Conservation (phyloP, 2,113 vertebrate species). For the Poecilia latipinna region DNA sequence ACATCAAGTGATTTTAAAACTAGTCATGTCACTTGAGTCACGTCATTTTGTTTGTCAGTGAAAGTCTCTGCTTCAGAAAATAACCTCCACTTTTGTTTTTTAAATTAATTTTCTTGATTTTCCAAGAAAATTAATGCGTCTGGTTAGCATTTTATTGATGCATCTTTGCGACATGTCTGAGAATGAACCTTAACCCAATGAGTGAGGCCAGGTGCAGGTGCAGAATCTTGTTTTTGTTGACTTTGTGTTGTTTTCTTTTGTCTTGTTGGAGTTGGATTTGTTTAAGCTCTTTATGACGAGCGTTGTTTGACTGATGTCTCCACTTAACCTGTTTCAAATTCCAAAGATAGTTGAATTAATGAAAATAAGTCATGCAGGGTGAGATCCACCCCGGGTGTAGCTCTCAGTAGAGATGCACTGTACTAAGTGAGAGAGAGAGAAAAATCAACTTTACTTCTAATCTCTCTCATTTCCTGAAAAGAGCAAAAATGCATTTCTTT, state of each 20-base stretch:
- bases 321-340: conserved; percentile 28
- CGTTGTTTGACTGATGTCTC: conserved; percentile 17
- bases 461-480: neutral
- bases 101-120: neutral
- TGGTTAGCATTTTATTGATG: neutral
- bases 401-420: conserved; percentile 22
- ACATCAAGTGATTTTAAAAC: neutral
- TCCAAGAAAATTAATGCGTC: no score
- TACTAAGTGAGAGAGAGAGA: conserved; percentile 8
- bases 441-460: conserved; percentile 12
- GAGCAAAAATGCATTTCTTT: conserved; percentile 15
- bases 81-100: neutral
- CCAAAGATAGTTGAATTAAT: conserved; percentile 41
- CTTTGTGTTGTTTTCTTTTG: neutral
- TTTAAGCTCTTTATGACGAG: neutral
- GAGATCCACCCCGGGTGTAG: conserved; percentile 39
- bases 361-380: conserved; percentile 21
- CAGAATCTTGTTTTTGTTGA: neutral
- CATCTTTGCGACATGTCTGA: neutral
- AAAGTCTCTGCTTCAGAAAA: neutral
- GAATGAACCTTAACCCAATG: neutral
- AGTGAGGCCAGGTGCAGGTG: neutral
- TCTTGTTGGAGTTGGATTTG: neutral
- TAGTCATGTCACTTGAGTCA: neutral
- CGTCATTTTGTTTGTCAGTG: neutral